Base-by-base conservation (phyloP, 2,113 vertebrate species). In the Hyla sarda region DNA sequence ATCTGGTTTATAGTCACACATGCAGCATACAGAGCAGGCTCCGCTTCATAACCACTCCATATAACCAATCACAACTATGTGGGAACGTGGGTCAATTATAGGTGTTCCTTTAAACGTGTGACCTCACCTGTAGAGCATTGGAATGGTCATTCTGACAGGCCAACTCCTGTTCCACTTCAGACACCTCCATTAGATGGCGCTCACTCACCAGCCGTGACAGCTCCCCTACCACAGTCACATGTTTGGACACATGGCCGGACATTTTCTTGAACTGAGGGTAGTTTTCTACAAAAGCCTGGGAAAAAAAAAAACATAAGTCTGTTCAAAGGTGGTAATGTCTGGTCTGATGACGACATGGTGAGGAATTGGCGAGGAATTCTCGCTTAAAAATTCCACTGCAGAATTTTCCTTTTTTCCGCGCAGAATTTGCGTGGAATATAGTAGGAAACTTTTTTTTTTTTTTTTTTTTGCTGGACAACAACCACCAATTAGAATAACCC, bases 261-360 rank as follows among this genome's bases (percentile, higher is more conserved):
- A 99, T 99, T 93, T 99, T 99, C 93, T 97, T 98, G 89, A 99
- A 99, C 93, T 99, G 98, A 0, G 98, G 98, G 87, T 99, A 99
- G 88, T 98, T 99, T 88, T 99, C 98, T 77, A 99, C 98, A 32
- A 99, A 99, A 0, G 98, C 97, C 98, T 99, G 91, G 0, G 28
- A 65, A 0, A 41, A 23, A 65, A 0, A 41, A 23, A n/a, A 52
- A 17, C 45, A 76, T 1, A 19, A 69, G 16, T 34, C 16, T 34
- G 17, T 69, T 11, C 13, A 30, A 28, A 34, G 32, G 7, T 8
- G 1, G 30, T 10, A 11, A 69, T 32, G 28, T n/a, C n/a, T n/a
- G n/a, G n/a, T n/a, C n/a, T n/a, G n/a, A n/a, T n/a, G n/a, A n/a
- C n/a, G n/a, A n/a, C n/a, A n/a, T n/a, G n/a, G n/a, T n/a, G n/a